A percentile compares a stretch with the other conserved stretches of the same genome.
phyloP scores from a whole-genome alignment of 53 echinoderm and acorn worm genomes.

The Stichopus horrens region DNA sequence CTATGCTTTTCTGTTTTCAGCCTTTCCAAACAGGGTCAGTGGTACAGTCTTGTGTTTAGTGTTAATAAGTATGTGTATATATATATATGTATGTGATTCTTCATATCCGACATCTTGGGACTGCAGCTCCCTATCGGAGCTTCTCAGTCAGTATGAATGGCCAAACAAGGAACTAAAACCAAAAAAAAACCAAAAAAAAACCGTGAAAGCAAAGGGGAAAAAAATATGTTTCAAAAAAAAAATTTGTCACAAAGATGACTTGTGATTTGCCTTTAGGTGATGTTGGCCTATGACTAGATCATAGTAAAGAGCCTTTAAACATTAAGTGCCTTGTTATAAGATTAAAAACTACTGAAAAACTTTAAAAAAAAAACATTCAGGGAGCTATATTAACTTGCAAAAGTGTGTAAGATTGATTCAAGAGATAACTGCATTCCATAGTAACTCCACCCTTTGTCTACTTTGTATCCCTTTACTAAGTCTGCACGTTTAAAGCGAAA shows the following conservation, averaged over 20 bases:
- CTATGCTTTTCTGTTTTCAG: too few species aligned
- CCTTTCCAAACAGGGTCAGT: too few species aligned
- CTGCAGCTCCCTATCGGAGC: too few species aligned
- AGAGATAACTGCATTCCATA: not conserved
- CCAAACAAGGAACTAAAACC: not conserved
- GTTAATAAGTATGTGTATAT: too few species aligned
- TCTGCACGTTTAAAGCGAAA: not conserved
- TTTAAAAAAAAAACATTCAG: not conserved
- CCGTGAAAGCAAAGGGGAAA: not conserved
- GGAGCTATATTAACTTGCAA: not conserved
- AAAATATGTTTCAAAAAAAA: too few species aligned
- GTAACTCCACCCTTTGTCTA: not conserved
- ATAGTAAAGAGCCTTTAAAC: not conserved
- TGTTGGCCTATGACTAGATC: not conserved
- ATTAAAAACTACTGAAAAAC: not conserved
- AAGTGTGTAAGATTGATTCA: not conserved
- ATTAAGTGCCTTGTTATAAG: constrained; percentile 15
- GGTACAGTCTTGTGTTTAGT: too few species aligned
- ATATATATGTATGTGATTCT: too few species aligned
- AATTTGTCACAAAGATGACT: not conserved
- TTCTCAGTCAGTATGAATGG: not conserved
- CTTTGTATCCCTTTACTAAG: not conserved
- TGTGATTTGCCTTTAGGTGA: not conserved
- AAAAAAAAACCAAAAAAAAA: not conserved
- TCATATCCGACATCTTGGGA: too few species aligned